These are phyloP conservation scores for Aurelia coerulea DNA, from an alignment of 30 jellyfish, hydroid and myxozoan genomes.

Conservation along the genomic window DNA sequence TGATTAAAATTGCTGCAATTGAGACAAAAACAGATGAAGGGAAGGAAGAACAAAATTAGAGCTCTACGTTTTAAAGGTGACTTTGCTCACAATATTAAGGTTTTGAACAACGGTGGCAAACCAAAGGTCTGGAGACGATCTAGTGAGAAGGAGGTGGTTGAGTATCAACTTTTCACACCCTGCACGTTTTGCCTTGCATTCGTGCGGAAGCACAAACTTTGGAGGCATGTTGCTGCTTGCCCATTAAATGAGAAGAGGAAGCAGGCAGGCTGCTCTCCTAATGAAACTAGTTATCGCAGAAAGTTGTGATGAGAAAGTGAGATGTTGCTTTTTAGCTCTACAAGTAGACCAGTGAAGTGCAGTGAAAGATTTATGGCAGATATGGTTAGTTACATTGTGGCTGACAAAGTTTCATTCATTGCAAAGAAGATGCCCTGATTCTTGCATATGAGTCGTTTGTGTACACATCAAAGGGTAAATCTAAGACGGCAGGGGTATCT, in stretches of 20 bases:
- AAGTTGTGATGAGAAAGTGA: conserved; percentile 14
- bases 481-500: neutral
- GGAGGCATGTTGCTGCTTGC: conserved; percentile 54
- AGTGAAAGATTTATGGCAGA: conserved; percentile 6
- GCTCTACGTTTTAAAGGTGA: conserved; percentile 37
- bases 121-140: conserved; percentile 53
- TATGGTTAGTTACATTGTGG: conserved; percentile 14
- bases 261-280: neutral
- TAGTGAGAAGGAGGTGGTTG: neutral
- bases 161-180: conserved; percentile 16
- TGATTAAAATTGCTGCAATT: conserved; percentile 7
- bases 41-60: conserved; percentile 1
- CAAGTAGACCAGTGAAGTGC: neutral
- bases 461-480: neutral
- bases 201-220: conserved; percentile 33
- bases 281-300: neutral
- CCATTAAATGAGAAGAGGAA: conserved; percentile 14
- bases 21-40: conserved; percentile 1
- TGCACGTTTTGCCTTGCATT: conserved; percentile 53
- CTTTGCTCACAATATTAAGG: conserved; percentile 35
- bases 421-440: conserved; percentile 22
- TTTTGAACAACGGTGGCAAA: conserved; percentile 44
- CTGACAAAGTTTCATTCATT: conserved; percentile 27
- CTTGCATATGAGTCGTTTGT: neutral
- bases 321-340: conserved; percentile 14